phyloP scores from a whole-genome alignment of 1,140 invertebrate species.

The Hylyphantes graminicola region DNA sequence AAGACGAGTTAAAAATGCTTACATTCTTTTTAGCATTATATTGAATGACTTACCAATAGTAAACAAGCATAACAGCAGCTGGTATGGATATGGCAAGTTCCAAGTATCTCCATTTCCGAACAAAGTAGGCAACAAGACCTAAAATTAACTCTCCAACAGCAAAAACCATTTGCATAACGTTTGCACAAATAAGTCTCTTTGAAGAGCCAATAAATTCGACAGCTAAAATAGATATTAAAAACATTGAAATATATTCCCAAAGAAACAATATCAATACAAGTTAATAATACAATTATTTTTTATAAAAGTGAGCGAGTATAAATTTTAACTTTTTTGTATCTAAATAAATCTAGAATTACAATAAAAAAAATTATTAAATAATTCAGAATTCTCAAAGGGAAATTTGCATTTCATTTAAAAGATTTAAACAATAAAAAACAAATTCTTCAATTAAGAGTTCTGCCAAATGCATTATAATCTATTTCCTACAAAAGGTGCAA shows the following conservation, averaged over 20 bases:
- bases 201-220: constrained; percentile 66
- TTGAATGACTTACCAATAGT: constrained; percentile 64
- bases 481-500: background rate
- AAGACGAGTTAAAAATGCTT: too few species aligned
- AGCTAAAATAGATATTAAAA: constrained; percentile 58
- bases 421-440: background rate
- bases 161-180: constrained; percentile 66
- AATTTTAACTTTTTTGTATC: too few species aligned
- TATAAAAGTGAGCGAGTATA: too few species aligned
- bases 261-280: too few species aligned
- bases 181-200: constrained; percentile 64
- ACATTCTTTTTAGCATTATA: too few species aligned
- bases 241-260: constrained; percentile 5
- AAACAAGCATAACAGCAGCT: constrained; percentile 63
- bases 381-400: too few species aligned
- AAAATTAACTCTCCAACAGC: constrained; percentile 65
- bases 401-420: background rate
- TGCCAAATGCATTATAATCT: background rate
- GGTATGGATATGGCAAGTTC: constrained; percentile 63
- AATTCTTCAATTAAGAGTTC: background rate
- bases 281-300: too few species aligned
- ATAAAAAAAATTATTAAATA: too few species aligned
- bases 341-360: too few species aligned
- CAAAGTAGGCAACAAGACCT: constrained; percentile 65
- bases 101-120: constrained; percentile 65